phyloP scores from a whole-genome alignment of 2,888 invertebrate genomes.

The Tetropium fuscum region DNA sequence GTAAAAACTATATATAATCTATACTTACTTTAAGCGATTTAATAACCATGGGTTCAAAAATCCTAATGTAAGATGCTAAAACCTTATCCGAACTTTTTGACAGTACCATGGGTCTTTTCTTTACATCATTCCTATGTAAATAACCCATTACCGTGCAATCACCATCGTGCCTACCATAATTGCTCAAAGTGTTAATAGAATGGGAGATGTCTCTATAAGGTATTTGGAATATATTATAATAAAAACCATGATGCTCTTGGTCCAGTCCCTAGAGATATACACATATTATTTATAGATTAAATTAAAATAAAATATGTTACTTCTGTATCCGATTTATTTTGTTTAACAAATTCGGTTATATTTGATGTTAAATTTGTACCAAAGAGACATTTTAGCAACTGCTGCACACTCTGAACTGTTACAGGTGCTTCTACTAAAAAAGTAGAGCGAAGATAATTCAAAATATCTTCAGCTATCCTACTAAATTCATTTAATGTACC shows the following conservation, averaged over 20 bases:
- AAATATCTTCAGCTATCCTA: constrained; percentile 82
- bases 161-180: constrained; percentile 58
- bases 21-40: constrained; percentile 83
- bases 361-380: constrained; percentile 76
- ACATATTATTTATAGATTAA: not conserved
- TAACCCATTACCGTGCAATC: constrained; percentile 64
- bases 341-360: constrained; percentile 59
- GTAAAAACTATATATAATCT: not conserved
- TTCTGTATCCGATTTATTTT: constrained; percentile 4
- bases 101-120: constrained; percentile 60
- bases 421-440: constrained; percentile 77
- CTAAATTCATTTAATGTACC: constrained; percentile 78
- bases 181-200: constrained; percentile 57
- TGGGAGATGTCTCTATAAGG: constrained; percentile 59
- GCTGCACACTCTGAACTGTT: constrained; percentile 82
- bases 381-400: constrained; percentile 81
- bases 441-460: constrained; percentile 79
- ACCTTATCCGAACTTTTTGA: constrained; percentile 69
- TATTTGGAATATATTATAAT: constrained; percentile 62
- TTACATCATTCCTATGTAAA: constrained; percentile 63
- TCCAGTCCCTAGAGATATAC: constrained; percentile 36
- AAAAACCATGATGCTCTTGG: constrained; percentile 57
- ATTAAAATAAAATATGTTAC: constrained; percentile 1
- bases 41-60: constrained; percentile 96
- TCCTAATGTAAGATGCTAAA: constrained; percentile 84